A percentile compares a stretch with the other conserved stretches of the same genome.
Conservation (phyloP, 2,113 vertebrate species). For the Motacilla tschutschensis region DNA sequence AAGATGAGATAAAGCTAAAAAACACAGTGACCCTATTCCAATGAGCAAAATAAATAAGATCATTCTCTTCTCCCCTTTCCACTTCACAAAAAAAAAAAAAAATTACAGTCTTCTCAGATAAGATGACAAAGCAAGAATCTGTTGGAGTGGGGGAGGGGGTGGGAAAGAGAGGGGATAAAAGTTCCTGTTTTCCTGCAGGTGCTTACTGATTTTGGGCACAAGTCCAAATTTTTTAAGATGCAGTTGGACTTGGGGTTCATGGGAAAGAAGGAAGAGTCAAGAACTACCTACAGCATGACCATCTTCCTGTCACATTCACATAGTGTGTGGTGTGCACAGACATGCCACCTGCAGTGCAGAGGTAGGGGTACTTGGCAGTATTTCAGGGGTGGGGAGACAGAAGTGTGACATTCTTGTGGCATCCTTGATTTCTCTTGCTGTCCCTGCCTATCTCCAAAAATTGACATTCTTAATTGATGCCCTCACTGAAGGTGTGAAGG, state of each 20-base stretch:
- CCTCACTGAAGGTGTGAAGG: neutral
- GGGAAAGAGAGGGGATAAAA: neutral
- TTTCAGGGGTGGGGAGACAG: neutral
- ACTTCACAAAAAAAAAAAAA: neutral
- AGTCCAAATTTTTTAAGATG: neutral
- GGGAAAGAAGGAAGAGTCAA: neutral
- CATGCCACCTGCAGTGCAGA: neutral
- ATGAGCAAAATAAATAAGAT: neutral
- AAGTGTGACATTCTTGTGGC: neutral
- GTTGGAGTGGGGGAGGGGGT: neutral
- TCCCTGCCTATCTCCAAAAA: neutral
- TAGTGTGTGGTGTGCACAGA: neutral
- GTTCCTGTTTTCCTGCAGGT: neutral
- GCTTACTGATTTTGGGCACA: neutral
- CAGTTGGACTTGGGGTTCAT: neutral
- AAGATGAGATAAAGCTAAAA: neutral
- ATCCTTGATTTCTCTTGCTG: neutral
- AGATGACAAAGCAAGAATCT: neutral
- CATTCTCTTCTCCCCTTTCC: neutral
- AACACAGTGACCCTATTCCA: neutral
- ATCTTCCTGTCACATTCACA: neutral
- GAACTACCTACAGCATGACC: neutral
- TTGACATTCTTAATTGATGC: neutral
- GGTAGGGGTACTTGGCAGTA: neutral
- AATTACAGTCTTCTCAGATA: neutral